A percentile compares a stretch with the other conserved stretches of the same genome.
These are phyloP conservation scores for Thamnophis elegans DNA, from an alignment of 2,797 vertebrate genomes.

Conservation along the genomic window DNA sequence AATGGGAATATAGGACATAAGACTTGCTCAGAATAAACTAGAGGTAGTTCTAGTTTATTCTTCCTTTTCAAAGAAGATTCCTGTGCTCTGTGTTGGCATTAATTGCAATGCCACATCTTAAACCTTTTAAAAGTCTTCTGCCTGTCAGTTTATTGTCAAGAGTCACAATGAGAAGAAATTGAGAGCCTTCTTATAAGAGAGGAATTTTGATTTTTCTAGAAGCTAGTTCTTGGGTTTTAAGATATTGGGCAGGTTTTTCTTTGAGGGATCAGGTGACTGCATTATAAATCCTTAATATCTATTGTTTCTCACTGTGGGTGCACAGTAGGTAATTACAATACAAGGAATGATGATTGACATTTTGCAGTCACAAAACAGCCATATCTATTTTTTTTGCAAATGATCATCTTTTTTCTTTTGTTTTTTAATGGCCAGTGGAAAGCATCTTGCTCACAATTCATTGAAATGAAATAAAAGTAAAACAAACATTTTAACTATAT, in stretches of 20 bases:
- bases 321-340: neutral
- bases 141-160: neutral
- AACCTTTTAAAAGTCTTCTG: neutral
- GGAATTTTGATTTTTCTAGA: neutral
- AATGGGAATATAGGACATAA: neutral
- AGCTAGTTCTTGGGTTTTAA: neutral
- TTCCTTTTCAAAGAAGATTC: neutral
- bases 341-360: too few species aligned
- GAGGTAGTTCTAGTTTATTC: too few species aligned
- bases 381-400: too few species aligned
- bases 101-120: neutral
- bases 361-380: too few species aligned
- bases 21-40: neutral
- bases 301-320: too few species aligned
- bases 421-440: neutral
- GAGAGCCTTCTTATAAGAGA: neutral
- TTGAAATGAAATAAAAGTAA: neutral
- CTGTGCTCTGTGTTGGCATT: neutral
- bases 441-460: neutral
- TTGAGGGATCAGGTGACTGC: neutral
- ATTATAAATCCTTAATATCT: neutral
- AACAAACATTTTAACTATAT: constrained; percentile 45
- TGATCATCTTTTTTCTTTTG: neutral
- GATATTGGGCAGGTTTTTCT: neutral
- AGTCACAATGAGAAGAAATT: too few species aligned